Evolutionary conservation across 2,888 invertebrate genomes (phyloP).

Genomic region (Pollenia griseotomentosa): DNA sequence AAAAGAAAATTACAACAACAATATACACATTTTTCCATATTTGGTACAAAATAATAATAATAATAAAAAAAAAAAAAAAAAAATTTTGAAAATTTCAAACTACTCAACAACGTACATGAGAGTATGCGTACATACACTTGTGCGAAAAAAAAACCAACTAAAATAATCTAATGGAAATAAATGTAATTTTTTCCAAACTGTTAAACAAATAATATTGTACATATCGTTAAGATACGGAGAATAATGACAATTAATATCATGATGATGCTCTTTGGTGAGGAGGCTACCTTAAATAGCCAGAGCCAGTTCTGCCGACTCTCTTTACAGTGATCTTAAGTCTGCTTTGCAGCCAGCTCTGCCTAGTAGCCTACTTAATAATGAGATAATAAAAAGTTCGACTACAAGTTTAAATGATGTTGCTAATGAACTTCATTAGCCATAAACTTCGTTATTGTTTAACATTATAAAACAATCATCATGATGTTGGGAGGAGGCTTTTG

Average conservation of each 20-base stretch:
- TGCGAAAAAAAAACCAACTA: slow-evolving; percentile 6
- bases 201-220: background rate
- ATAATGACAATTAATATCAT: background rate
- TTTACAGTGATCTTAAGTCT: background rate
- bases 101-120: background rate
- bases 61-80: slow-evolving; percentile 17
- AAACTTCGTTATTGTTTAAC: background rate
- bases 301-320: slow-evolving; percentile 2
- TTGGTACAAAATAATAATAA: slow-evolving; percentile 17
- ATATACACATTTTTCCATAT: slow-evolving; percentile 40
- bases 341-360: slow-evolving; percentile 13
- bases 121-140: slow-evolving; percentile 3
- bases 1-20: slow-evolving; percentile 40
- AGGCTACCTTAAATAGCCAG: slow-evolving; percentile 17
- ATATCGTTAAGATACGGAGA: background rate
- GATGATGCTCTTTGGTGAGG: slow-evolving; percentile 15
- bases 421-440: slow-evolving; percentile 32
- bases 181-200: slow-evolving; percentile 19
- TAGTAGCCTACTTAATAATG: slow-evolving; percentile 61
- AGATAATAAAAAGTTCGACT: slow-evolving; percentile 30
- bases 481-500: slow-evolving; percentile 17
- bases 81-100: slow-evolving; percentile 44
- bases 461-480: background rate
- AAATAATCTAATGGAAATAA: slow-evolving; percentile 42
- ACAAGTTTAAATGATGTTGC: slow-evolving; percentile 29